These are phyloP conservation scores for Anomalospiza imberbis DNA, from an alignment of 2,797 vertebrate genomes.

Conservation along the genomic window DNA sequence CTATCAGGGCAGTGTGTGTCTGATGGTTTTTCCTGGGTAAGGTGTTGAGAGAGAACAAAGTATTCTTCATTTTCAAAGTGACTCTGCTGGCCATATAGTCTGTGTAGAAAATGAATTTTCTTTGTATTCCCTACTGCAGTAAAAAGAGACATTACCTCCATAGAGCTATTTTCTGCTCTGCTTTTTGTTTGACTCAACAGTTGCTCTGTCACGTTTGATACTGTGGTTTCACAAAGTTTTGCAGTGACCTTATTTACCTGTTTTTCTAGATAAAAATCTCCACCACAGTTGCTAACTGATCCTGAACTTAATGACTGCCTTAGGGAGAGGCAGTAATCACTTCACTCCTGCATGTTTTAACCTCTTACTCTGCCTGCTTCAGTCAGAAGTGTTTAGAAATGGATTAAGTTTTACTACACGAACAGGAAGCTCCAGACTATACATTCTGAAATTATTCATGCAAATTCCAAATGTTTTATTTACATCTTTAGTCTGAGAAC, in stretches of 20 bases:
- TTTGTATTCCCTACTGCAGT: neutral
- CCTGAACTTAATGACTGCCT: neutral
- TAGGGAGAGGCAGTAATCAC: slow-evolving; percentile 9
- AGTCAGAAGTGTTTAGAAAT: neutral
- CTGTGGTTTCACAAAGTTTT: neutral
- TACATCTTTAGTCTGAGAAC: neutral
- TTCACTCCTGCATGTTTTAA: neutral
- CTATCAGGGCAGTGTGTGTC: neutral
- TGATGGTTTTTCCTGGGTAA: neutral
- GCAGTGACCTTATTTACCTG: neutral
- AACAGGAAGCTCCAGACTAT: neutral
- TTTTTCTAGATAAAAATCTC: slow-evolving; percentile 9
- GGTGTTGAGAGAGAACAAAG: neutral
- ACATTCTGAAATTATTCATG: neutral
- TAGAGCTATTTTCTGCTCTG: neutral
- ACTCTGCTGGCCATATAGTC: neutral
- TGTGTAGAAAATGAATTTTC: neutral
- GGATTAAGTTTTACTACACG: neutral
- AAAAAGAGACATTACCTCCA: neutral
- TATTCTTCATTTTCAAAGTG: neutral
- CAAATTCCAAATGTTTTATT: neutral
- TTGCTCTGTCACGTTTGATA: neutral
- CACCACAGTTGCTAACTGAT: neutral
- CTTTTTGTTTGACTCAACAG: neutral
- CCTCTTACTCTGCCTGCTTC: neutral